Percentiles rank a stretch among this genome's conserved stretches.
Evolutionary conservation across 2,888 invertebrate species (phyloP).

Genomic region (Oxystoma pomonae): DNA sequence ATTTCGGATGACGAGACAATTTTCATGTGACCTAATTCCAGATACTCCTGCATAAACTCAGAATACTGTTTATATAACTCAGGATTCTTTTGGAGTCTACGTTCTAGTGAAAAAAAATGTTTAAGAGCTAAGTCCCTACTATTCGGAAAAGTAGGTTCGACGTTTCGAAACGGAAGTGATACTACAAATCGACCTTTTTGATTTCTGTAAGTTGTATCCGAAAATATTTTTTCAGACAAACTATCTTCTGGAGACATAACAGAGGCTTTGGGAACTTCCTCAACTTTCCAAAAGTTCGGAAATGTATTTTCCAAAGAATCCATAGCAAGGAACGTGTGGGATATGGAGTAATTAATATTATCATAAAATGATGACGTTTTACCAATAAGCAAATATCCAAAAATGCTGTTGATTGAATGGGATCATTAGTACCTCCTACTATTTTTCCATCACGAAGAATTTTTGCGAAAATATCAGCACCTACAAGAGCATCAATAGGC

Average conservation of each 20-base stretch:
- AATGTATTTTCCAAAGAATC: not conserved
- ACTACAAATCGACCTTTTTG: constrained; percentile 15
- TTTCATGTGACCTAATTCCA: constrained; percentile 11
- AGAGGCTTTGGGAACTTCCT: constrained; percentile 7
- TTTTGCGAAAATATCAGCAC: not conserved
- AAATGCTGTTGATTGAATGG: not conserved
- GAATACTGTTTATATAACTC: constrained; percentile 8
- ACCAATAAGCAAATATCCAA: not conserved
- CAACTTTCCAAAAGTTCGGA: constrained; percentile 13
- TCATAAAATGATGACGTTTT: not conserved
- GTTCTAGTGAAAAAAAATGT: constrained; percentile 15
- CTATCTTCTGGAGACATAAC: constrained; percentile 11
- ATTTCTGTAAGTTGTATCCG: constrained; percentile 5
- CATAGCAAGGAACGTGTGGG: not conserved
- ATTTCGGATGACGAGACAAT: not conserved
- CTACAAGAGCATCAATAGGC: not conserved
- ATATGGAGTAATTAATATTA: not conserved
- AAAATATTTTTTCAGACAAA: constrained; percentile 14
- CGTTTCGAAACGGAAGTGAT: constrained; percentile 13
- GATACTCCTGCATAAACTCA: constrained; percentile 9
- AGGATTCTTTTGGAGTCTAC: constrained; percentile 9
- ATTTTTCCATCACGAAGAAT: too few species aligned
- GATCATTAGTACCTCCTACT: too few species aligned
- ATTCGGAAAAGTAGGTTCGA: constrained; percentile 7
- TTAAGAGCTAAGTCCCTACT: constrained; percentile 1